A percentile compares a stretch with the other conserved stretches of the same genome.
Evolutionary conservation across 53 echinoderm and acorn worm genomes (phyloP).

Genomic region (Pentamera pediparva): DNA sequence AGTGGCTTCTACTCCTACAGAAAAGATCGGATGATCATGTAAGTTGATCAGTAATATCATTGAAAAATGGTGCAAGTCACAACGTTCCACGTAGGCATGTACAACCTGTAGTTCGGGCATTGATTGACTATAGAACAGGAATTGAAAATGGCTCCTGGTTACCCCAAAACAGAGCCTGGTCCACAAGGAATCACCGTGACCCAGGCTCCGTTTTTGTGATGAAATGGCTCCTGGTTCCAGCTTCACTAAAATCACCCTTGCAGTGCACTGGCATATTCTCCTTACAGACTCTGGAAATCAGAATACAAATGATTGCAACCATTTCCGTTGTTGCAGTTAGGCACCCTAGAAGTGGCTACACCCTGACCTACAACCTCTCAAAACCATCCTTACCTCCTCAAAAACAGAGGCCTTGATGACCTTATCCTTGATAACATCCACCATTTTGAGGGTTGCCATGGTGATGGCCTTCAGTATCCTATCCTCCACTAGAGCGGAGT

Average conservation of each 20-base stretch:
- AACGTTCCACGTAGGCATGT: no score
- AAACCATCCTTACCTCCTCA: conserved; percentile 72
- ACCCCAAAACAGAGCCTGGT: no score
- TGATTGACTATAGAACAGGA: no score
- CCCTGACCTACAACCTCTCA: background rate
- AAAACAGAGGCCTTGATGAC: conserved; percentile 85
- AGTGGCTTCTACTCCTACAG: no score
- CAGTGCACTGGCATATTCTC: background rate
- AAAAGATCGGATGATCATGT: no score
- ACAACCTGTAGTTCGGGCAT: no score
- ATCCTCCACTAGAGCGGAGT: conserved; percentile 84
- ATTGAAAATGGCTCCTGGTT: no score
- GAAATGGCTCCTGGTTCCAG: no score
- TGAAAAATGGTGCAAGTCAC: no score
- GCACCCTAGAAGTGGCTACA: background rate
- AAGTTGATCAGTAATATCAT: no score
- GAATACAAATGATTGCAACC: background rate
- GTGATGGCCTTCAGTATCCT: conserved; percentile 76
- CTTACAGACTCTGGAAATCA: background rate
- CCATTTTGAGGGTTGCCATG: conserved; percentile 73
- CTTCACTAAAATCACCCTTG: background rate
- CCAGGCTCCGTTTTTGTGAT: no score
- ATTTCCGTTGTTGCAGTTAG: background rate
- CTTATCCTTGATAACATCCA: conserved; percentile 88
- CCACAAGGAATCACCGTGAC: no score